phyloP scores from a whole-genome alignment of 1,140 invertebrate species.

The Megathymus violae region DNA sequence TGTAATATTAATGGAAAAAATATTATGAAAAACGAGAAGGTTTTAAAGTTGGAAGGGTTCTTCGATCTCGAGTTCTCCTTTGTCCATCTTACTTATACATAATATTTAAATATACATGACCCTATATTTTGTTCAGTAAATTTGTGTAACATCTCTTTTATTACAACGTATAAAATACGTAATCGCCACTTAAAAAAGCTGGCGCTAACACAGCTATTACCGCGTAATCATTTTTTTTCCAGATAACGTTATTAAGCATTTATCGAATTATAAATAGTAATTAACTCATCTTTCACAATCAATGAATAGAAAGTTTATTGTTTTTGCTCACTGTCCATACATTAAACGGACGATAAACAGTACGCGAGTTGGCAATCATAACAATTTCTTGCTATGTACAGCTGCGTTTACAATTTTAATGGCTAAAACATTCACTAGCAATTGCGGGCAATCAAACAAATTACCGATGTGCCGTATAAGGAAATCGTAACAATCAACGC shows the following conservation, averaged over 20 bases:
- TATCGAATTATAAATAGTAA: constrained; percentile 59
- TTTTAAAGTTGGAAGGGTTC: too few relatives aligned
- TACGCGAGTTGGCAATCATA: constrained; percentile 55
- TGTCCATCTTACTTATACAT: too few relatives aligned
- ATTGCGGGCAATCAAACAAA: constrained; percentile 75
- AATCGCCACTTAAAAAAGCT: constrained; percentile 20
- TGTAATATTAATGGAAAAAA: too few relatives aligned
- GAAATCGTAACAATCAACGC: constrained; percentile 68
- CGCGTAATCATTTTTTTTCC: constrained; percentile 42
- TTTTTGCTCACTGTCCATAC: constrained; percentile 52
- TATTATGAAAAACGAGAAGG: too few relatives aligned
- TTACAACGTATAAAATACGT: constrained; percentile 19
- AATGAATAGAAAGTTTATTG: constrained; percentile 59
- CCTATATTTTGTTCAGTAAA: background rate
- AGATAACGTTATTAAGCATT: constrained; percentile 56
- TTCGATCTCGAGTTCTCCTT: too few relatives aligned
- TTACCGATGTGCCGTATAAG: constrained; percentile 70
- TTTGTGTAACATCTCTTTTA: background rate
- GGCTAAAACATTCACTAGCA: constrained; percentile 70
- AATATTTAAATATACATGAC: constrained; percentile 5
- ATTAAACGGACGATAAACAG: constrained; percentile 56
- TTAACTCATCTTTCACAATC: constrained; percentile 50
- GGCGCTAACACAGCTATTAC: constrained; percentile 47
- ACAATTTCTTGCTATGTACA: constrained; percentile 60
- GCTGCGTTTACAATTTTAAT: constrained; percentile 66